Evolutionary conservation across 2,113 vertebrate genomes (phyloP), one percentile per base, ranked within the genome.

Genomic region (Semnopithecus entellus): DNA sequence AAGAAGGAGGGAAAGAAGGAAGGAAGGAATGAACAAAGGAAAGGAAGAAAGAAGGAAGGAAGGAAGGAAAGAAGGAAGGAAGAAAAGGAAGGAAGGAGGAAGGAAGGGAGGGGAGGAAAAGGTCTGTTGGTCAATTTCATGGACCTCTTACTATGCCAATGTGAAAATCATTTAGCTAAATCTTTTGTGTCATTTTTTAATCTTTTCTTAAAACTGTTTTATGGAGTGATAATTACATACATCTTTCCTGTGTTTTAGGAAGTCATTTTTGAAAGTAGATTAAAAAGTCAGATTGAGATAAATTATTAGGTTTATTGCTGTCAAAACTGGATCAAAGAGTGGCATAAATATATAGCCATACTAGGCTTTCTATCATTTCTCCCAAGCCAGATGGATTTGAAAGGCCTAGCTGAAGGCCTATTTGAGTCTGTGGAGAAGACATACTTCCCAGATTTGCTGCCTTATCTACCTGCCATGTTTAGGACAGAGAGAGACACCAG

Each of bases 231-330:
- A 78, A 61, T 25, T n/a, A 88, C 10, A 78, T n/a, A 61, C 35
- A 52, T 91, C 30, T 85, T 45, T 73, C 3, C n/a, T 40, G 35
- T 81, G 70, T 66, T 92, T 96, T 57, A 93, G 73, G 6, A 96
- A 93, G n/a, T 13, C 79, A 27, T 61, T 89, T 96, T 88, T 90
- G 61, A 30, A 97, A 97, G 68, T 30, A 40, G n/a, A 68, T 10
- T 14, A 87, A 90, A 0, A 14, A 70, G 40, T 87, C 43, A 25
- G 17, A 50, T 48, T 89, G 78, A 89, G 64, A 84, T 38, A 75
- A 45, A 79, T 59, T 13, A 55, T 12, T 92, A 90, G 35, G 14
- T 40, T 81, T 55, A 90, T 94, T 70, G 75, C 27, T 30, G 17
- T 64, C 18, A 64, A 95, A 50, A 22, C 3, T 55, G 23, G 57